Percentiles rank a stretch among this genome's conserved stretches.
phyloP scores from a whole-genome alignment of 2,888 invertebrate genomes.

The Schrankia costaestrigalis region DNA sequence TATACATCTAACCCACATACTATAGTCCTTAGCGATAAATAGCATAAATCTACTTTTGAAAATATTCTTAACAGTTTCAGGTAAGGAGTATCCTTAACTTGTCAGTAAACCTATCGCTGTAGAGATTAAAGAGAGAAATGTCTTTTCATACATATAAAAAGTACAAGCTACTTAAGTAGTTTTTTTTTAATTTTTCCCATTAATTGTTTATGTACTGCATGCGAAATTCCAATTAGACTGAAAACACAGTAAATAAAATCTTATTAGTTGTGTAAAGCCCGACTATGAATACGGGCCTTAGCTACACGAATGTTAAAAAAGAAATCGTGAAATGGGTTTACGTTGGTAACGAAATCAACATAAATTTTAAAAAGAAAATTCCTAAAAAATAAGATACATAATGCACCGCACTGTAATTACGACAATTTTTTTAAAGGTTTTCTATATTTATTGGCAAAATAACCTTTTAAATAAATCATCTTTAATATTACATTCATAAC shows the following conservation, averaged over 20 bases:
- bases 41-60: no score
- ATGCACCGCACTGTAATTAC: constrained; percentile 27
- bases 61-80: no score
- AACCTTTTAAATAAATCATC: background rate
- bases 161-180: no score
- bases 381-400: constrained; percentile 32
- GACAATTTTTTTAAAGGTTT: constrained; percentile 19
- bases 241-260: background rate
- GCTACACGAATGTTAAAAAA: constrained; percentile 70
- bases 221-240: background rate
- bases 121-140: no score
- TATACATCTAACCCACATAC: no score
- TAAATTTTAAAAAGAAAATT: constrained; percentile 65
- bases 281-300: constrained; percentile 55
- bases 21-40: no score
- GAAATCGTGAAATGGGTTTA: constrained; percentile 75
- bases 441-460: background rate
- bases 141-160: no score
- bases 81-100: no score
- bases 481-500: background rate
- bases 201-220: no score
- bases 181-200: no score
- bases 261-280: background rate
- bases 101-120: no score
- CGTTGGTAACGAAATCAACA: constrained; percentile 75